These are phyloP conservation scores for Tolmerus cingulatus DNA, from an alignment of 2,888 invertebrate genomes.

Conservation along the genomic window DNA sequence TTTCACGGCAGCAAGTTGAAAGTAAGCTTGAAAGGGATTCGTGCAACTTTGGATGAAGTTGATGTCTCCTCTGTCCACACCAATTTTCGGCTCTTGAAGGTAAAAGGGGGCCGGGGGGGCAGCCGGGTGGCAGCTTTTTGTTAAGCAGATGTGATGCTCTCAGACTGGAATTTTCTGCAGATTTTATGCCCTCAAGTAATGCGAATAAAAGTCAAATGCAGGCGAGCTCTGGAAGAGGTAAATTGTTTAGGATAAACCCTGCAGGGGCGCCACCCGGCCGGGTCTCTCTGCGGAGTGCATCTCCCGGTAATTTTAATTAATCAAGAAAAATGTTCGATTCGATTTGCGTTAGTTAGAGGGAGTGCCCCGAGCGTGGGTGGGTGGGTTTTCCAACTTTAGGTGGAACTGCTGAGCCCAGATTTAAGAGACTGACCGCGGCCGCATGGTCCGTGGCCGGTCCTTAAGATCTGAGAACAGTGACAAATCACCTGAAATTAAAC, in stretches of 20 bases:
- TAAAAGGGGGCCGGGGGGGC: background rate
- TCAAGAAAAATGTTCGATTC: slow-evolving; percentile 24
- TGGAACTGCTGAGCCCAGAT: background rate
- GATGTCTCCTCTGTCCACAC: slow-evolving; percentile 42
- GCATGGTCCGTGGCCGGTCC: background rate
- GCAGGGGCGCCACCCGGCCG: background rate
- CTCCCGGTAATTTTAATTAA: slow-evolving; percentile 11
- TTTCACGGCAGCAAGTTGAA: slow-evolving; percentile 36
- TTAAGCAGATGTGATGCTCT: slow-evolving; percentile 39
- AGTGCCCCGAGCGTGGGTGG: background rate
- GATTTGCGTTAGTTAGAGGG: background rate
- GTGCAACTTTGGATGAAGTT: slow-evolving; percentile 41
- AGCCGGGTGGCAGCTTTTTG: slow-evolving; percentile 27
- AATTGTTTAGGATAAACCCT: slow-evolving; percentile 29
- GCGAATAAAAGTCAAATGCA: slow-evolving; percentile 40
- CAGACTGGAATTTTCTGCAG: slow-evolving; percentile 37
- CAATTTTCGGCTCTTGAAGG: slow-evolving; percentile 37
- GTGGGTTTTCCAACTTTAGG: no score
- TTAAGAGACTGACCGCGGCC: background rate
- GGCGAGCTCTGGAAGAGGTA: slow-evolving; percentile 11
- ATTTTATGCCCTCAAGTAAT: slow-evolving; percentile 40
- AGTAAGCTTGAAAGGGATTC: slow-evolving; percentile 41
- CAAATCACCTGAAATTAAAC: background rate
- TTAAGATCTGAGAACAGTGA: background rate
- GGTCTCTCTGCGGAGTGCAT: background rate